phyloP scores from a whole-genome alignment of 2,888 invertebrate species.

The Perizoma flavofasciatum region DNA sequence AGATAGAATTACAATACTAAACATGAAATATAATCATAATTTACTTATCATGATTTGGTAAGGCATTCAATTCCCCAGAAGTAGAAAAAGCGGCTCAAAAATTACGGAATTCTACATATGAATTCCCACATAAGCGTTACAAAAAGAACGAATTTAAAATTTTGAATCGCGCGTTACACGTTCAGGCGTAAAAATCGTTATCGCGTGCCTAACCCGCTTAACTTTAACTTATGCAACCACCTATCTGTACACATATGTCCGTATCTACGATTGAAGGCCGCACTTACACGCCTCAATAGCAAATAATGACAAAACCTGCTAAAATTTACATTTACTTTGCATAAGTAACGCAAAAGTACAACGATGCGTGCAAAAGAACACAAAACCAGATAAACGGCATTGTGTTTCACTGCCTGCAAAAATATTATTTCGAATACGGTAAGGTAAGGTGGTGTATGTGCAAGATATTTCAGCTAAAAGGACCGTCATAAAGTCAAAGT shows the following conservation, averaged over 20 bases:
- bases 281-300: conserved; percentile 10
- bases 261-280: conserved; percentile 20
- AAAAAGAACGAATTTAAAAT: background rate
- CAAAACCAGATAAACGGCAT: conserved; percentile 3
- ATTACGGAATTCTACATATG: too few relatives aligned
- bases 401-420: background rate
- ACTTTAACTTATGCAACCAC: conserved; percentile 8
- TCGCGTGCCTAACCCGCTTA: conserved; percentile 16
- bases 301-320: conserved; percentile 15
- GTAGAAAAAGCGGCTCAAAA: too few relatives aligned
- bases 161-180: background rate
- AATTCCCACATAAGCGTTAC: too few relatives aligned
- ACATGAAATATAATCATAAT: too few relatives aligned
- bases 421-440: too few relatives aligned
- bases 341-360: conserved; percentile 8
- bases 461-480: too few relatives aligned
- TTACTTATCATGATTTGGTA: too few relatives aligned
- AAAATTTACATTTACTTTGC: conserved; percentile 20
- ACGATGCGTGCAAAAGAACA: conserved; percentile 4
- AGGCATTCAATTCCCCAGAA: too few relatives aligned
- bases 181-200: conserved; percentile 5
- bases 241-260: conserved; percentile 5
- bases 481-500: too few relatives aligned
- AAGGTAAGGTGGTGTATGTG: too few relatives aligned
- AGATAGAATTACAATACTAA: too few relatives aligned